phyloP scores from a whole-genome alignment of 2,113 vertebrate genomes.

The Indri indri region DNA sequence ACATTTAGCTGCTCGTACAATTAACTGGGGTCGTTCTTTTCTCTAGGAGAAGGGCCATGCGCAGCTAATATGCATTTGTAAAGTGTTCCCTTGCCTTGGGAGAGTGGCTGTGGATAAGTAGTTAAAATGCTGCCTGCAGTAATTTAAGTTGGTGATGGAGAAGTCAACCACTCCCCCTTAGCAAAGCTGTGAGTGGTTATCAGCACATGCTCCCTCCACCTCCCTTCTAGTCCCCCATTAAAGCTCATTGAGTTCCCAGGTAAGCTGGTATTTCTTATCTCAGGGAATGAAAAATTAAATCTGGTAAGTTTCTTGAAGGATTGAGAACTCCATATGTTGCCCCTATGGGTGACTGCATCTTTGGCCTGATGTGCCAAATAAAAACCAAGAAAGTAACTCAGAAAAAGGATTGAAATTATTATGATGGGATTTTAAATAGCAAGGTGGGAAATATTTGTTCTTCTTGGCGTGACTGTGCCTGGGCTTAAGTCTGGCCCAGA shows the following conservation, averaged over 20 bases:
- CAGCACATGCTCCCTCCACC: background rate
- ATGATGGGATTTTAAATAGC: background rate
- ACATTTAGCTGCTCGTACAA: constrained; percentile 61
- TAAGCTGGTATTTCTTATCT: constrained; percentile 30
- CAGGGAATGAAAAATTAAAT: constrained; percentile 33
- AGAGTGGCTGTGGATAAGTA: background rate
- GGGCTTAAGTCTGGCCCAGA: background rate
- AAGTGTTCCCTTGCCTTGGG: constrained; percentile 19
- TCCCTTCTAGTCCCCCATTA: background rate
- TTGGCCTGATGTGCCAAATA: background rate
- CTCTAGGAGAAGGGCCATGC: background rate
- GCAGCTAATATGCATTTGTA: background rate
- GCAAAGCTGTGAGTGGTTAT: background rate
- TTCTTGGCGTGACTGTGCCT: background rate
- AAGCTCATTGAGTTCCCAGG: background rate
- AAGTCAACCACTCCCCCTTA: background rate
- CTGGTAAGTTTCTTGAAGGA: background rate
- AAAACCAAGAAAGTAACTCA: constrained; percentile 22
- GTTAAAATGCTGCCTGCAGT: background rate
- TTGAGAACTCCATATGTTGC: background rate
- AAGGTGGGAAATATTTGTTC: background rate
- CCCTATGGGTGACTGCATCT: background rate
- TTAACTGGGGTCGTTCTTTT: constrained; percentile 52
- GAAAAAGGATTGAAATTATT: constrained; percentile 27
- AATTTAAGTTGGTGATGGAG: background rate